Percentiles rank a stretch among this genome's conserved stretches.
Conservation (phyloP, 2,797 vertebrate species). For the Meda fulgida region DNA sequence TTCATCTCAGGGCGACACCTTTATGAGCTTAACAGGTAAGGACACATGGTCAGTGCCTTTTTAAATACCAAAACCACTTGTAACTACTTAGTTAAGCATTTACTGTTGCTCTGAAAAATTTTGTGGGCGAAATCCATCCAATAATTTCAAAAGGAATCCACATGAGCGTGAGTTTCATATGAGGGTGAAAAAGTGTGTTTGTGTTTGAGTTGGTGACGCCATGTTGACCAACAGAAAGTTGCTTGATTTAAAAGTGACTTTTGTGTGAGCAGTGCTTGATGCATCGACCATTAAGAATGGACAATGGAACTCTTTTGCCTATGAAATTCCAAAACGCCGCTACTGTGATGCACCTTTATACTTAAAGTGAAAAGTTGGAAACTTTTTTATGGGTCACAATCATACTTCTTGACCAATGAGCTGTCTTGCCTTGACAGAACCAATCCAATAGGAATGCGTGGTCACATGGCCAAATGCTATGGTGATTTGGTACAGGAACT, state of each 20-base stretch:
- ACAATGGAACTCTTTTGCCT: not conserved
- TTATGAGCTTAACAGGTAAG: constrained; percentile 97
- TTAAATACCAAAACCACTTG: not conserved
- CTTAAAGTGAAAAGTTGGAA: not conserved
- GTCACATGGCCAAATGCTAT: constrained; percentile 99
- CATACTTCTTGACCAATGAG: constrained; percentile 20
- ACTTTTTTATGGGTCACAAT: not conserved
- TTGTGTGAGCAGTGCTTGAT: not conserved
- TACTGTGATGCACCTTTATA: not conserved
- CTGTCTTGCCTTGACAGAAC: constrained; percentile 78
- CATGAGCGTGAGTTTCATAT: not conserved
- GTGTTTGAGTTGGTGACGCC: not conserved
- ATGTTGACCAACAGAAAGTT: not conserved
- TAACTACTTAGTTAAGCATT: not conserved
- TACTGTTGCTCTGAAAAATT: not conserved
- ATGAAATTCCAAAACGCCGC: not conserved
- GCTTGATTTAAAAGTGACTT: not conserved
- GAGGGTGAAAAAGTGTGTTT: not conserved
- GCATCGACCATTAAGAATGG: not conserved
- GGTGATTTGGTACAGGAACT: constrained; percentile 98
- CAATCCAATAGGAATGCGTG: constrained; percentile 98
- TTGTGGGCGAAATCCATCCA: not conserved
- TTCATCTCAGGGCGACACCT: constrained; percentile 98
- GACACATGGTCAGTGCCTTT: not conserved
- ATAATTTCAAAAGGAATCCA: not conserved